phyloP scores from a whole-genome alignment of 1,140 invertebrate species.

The Meloidogyne floridensis region DNA sequence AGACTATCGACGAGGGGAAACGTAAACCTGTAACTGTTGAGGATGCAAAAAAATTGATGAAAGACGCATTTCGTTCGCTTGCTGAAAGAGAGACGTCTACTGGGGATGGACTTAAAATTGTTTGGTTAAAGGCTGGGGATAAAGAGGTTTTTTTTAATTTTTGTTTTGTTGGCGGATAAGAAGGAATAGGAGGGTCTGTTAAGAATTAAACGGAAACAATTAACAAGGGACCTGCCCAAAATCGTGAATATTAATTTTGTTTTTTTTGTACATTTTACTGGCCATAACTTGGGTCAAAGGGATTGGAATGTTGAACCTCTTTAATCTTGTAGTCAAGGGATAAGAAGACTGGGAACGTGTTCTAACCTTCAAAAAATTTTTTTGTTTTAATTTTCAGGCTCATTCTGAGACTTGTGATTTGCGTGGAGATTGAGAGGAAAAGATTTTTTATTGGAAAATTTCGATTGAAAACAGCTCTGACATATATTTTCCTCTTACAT shows the following conservation, averaged over 20 bases:
- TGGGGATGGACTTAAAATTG: conserved; percentile 85
- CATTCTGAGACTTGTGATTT: background rate
- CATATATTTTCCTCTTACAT: too few relatives aligned
- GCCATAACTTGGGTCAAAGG: too few relatives aligned
- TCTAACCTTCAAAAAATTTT: background rate
- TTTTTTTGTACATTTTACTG: too few relatives aligned
- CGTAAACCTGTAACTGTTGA: conserved; percentile 72
- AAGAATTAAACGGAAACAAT: too few relatives aligned
- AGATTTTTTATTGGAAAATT: background rate
- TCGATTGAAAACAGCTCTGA: too few relatives aligned
- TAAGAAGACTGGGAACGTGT: too few relatives aligned
- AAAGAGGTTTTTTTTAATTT: conserved; percentile 19
- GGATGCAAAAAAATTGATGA: conserved; percentile 80
- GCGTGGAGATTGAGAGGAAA: conserved; percentile 14
- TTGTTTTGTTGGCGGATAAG: background rate
- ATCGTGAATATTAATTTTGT: too few relatives aligned
- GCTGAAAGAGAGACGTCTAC: conserved; percentile 95
- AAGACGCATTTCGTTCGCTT: conserved; percentile 93
- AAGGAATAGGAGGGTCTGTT: too few relatives aligned
- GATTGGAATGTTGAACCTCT: too few relatives aligned
- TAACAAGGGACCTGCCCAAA: too few relatives aligned
- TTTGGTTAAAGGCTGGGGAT: conserved; percentile 80
- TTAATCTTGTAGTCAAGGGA: too few relatives aligned
- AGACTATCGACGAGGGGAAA: conserved; percentile 37
- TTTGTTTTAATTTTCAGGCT: background rate